Conservation (phyloP, 2,797 vertebrate genomes). For the Anableps anableps region DNA sequence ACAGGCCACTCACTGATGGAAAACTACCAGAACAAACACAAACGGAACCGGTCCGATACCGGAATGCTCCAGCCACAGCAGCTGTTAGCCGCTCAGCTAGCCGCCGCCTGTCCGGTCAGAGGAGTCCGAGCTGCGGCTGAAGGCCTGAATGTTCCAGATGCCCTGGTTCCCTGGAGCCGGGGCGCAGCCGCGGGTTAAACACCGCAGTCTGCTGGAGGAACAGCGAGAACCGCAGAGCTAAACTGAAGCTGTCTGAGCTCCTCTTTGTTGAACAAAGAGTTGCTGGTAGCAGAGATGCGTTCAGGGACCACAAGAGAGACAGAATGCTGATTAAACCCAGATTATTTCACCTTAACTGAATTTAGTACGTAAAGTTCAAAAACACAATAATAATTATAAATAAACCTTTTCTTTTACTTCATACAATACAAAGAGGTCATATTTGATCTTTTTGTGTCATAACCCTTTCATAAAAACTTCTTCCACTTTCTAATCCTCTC, state of each 20-base stretch:
- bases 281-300: neutral
- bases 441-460: neutral
- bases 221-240: neutral
- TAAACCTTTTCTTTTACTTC: neutral
- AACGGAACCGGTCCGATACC: rapidly evolving
- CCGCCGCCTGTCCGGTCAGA: slow-evolving; percentile 23
- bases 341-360: neutral
- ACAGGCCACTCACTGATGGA: rapidly evolving
- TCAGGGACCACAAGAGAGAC: neutral
- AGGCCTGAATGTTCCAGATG: slow-evolving; percentile 18
- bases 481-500: neutral
- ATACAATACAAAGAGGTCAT: neutral
- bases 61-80: slow-evolving; percentile 25
- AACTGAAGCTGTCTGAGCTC: neutral
- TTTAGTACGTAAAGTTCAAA: neutral
- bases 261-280: slow-evolving; percentile 57
- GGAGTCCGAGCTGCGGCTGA: slow-evolving; percentile 22
- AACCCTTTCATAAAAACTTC: neutral
- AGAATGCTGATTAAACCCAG: neutral
- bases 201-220: rapidly evolving
- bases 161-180: rapidly evolving
- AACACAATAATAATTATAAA: neutral
- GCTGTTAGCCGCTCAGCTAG: slow-evolving; percentile 65
- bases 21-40: neutral
- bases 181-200: neutral